Evolutionary conservation across 1,140 invertebrate species (phyloP).

Genomic region (Drosophila arawakana): DNA sequence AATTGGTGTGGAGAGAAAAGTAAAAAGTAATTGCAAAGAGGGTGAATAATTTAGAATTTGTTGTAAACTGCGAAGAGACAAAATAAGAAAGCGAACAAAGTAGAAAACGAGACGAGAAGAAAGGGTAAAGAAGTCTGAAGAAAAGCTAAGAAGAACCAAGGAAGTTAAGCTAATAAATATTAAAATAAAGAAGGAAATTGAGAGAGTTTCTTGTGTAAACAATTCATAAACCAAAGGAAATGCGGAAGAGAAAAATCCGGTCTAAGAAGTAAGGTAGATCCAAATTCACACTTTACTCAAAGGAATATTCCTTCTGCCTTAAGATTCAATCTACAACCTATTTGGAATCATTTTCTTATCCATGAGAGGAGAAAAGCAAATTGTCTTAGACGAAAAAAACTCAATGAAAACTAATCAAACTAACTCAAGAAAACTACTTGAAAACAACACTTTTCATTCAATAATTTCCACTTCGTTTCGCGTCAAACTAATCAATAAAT

Average conservation of each 20-base stretch:
- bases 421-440: not conserved
- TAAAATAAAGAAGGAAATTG: not conserved
- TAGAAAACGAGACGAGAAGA: conserved; percentile 1
- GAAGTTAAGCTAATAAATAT: not conserved
- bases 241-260: too few relatives aligned
- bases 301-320: too few relatives aligned
- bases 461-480: too few relatives aligned
- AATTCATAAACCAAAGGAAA: too few relatives aligned
- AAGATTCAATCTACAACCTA: too few relatives aligned
- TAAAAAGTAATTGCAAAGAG: conserved; percentile 14
- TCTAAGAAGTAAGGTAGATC: too few relatives aligned
- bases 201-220: too few relatives aligned
- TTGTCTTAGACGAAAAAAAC: not conserved
- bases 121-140: not conserved
- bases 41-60: conserved; percentile 39
- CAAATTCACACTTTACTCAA: too few relatives aligned
- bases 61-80: conserved; percentile 7
- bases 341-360: too few relatives aligned
- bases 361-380: too few relatives aligned
- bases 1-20: conserved; percentile 33
- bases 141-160: not conserved
- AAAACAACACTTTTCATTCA: too few relatives aligned
- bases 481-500: too few relatives aligned
- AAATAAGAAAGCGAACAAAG: conserved; percentile 27
- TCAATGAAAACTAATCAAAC: not conserved